These are phyloP conservation scores for Chloropsis hardwickii DNA, from an alignment of 2,113 vertebrate species.

Conservation along the genomic window DNA sequence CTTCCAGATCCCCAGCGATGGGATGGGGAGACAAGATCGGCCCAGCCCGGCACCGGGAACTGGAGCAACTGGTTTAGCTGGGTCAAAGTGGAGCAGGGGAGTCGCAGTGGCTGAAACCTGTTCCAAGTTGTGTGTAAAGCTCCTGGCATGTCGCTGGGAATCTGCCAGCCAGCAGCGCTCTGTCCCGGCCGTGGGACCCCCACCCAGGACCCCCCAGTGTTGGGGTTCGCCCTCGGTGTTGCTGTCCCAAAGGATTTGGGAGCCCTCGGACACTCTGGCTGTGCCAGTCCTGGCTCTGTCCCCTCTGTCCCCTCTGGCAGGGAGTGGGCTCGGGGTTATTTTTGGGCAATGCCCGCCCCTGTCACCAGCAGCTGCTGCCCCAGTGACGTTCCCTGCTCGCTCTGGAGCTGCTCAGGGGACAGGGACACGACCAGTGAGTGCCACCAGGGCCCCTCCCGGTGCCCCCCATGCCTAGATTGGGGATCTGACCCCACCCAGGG, in stretches of 20 bases:
- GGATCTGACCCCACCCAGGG: too few species aligned
- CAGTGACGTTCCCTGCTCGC: neutral
- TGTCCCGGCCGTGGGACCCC: too few species aligned
- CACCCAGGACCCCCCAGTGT: neutral
- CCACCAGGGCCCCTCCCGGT: neutral
- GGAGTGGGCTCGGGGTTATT: neutral
- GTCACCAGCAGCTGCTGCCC: neutral
- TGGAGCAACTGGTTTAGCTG: slow-evolving; percentile 50
- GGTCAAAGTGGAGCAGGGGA: slow-evolving; percentile 10
- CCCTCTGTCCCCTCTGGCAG: neutral
- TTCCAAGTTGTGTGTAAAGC: slow-evolving; percentile 5
- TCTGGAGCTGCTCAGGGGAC: neutral
- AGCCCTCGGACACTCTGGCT: accelerated
- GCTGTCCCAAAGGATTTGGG: neutral
- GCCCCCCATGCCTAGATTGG: too few species aligned
- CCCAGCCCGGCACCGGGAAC: slow-evolving; percentile 18
- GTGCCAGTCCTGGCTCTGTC: neutral
- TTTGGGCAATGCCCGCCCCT: neutral
- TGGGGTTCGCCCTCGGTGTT: accelerated
- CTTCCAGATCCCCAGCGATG: neutral
- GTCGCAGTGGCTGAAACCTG: slow-evolving; percentile 9
- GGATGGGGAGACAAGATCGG: neutral
- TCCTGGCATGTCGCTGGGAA: slow-evolving; percentile 2
- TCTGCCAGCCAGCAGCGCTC: neutral
- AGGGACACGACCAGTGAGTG: neutral